Percentiles rank a stretch among this genome's conserved stretches.
Conservation (phyloP, 2,113 vertebrate genomes). For the Polypterus senegalus region DNA sequence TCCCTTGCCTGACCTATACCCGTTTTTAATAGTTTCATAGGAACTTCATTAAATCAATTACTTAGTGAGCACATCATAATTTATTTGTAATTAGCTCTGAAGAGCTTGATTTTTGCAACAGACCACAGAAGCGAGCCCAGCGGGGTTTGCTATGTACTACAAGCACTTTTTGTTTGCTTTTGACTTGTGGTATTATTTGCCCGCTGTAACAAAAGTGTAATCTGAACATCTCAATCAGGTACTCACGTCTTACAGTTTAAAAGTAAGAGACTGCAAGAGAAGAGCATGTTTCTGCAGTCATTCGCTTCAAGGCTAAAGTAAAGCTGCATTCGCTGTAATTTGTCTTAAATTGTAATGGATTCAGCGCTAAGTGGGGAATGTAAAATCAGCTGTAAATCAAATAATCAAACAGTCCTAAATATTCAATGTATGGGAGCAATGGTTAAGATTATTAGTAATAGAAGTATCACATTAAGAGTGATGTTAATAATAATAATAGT, state of each 20-base stretch:
- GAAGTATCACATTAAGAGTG: no score
- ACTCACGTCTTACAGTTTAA: constrained; percentile 27
- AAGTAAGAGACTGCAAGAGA: neutral
- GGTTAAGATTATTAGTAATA: no score
- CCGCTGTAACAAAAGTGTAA: constrained; percentile 36
- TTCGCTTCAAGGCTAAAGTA: no score
- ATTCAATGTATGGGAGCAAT: no score
- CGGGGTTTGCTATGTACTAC: constrained; percentile 44
- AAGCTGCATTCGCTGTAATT: no score
- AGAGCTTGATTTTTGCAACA: constrained; percentile 46
- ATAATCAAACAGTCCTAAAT: no score
- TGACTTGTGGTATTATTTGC: constrained; percentile 51
- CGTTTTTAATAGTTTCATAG: constrained; percentile 76
- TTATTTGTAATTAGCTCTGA: constrained; percentile 68
- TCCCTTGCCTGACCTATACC: constrained; percentile 69
- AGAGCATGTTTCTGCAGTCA: no score
- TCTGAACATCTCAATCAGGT: constrained; percentile 52
- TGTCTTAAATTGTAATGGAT: no score
- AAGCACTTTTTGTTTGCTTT: constrained; percentile 47
- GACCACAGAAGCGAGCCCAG: constrained; percentile 42
- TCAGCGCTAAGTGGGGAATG: no score
- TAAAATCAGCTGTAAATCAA: no score
- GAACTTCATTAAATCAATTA: constrained; percentile 93
- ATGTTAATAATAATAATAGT: no score
- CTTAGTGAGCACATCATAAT: constrained; percentile 67